Conservation (phyloP, 2,888 invertebrate genomes). For the Glomeris marginata region DNA sequence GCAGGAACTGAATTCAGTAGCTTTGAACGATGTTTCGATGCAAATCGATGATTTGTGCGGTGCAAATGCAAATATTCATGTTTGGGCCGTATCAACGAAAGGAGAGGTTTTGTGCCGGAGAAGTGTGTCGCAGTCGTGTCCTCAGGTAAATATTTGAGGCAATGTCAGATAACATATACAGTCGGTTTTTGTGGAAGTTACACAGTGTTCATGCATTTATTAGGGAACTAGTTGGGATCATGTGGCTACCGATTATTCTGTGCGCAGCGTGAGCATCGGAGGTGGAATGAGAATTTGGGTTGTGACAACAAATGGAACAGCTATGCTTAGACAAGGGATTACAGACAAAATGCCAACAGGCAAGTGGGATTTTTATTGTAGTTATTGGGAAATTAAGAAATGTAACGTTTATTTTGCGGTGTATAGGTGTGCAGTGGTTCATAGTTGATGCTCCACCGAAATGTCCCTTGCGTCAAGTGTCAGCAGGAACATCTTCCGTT, state of each 20-base stretch:
- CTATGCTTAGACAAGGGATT: constrained; percentile 64
- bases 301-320: constrained; percentile 69
- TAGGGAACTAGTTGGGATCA: constrained; percentile 62
- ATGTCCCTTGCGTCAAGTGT: constrained; percentile 51
- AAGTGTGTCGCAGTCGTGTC: constrained; percentile 56
- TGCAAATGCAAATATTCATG: constrained; percentile 27
- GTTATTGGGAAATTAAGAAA: no score
- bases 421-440: constrained; percentile 61
- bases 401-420: no score
- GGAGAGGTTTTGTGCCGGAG: constrained; percentile 72
- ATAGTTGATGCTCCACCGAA: constrained; percentile 55
- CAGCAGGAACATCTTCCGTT: constrained; percentile 53
- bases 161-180: no score
- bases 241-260: constrained; percentile 61
- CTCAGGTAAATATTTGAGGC: constrained; percentile 40
- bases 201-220: constrained; percentile 7
- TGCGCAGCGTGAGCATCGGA: constrained; percentile 37
- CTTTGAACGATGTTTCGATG: constrained; percentile 61
- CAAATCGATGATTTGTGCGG: constrained; percentile 40
- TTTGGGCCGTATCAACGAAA: constrained; percentile 69
- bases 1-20: constrained; percentile 72
- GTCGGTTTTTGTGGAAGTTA: not conserved
- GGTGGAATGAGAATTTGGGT: constrained; percentile 56
- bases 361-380: no score
- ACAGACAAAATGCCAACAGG: constrained; percentile 42